phyloP scores from a whole-genome alignment of 2,113 vertebrate species.

The Limnothrissa miodon region DNA sequence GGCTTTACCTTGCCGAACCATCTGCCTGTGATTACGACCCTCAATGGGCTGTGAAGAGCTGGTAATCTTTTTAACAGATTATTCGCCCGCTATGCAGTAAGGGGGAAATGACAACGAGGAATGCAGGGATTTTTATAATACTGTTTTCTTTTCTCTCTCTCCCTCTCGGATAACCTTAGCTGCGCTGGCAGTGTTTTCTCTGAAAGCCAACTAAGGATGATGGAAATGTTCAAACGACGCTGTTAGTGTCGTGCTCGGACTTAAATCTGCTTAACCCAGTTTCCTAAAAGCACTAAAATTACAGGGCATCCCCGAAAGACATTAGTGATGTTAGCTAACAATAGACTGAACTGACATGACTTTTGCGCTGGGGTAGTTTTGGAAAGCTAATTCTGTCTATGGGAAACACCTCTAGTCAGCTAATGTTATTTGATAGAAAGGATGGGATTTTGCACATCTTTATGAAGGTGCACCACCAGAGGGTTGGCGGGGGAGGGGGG shows the following conservation, averaged over 20 bases:
- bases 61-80: constrained; percentile 69
- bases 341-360: neutral
- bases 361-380: neutral
- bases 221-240: neutral
- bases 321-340: neutral
- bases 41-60: constrained; percentile 59
- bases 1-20: constrained; percentile 59
- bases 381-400: neutral
- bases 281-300: neutral
- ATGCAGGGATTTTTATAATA: neutral
- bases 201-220: neutral
- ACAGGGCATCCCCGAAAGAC: neutral
- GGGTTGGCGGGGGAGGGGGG: no score
- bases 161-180: neutral
- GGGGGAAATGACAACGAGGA: neutral
- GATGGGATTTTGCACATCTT: neutral
- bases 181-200: neutral
- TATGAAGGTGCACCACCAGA: no score
- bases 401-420: neutral
- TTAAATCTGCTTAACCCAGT: neutral
- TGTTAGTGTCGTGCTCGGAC: neutral
- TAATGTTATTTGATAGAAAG: neutral
- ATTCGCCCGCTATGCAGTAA: constrained; percentile 46
- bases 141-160: neutral
- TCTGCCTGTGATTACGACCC: constrained; percentile 66